Evolutionary conservation across 2,113 vertebrate genomes (phyloP), one percentile per base, ranked within the genome.

Genomic region (Bettongia penicillata): DNA sequence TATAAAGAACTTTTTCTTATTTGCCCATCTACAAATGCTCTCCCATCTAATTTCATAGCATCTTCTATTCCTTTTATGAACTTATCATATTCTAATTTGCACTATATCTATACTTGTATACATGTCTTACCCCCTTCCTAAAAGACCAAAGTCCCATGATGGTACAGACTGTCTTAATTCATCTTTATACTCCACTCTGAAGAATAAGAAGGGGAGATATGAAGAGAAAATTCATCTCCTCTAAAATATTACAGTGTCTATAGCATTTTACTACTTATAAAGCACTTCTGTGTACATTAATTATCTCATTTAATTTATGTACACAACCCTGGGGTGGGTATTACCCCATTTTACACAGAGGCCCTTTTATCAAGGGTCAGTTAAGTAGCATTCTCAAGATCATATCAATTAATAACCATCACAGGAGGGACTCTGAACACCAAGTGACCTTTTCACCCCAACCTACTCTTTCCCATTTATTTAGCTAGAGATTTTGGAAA

Each of bases 371-470:
- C 11, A 3, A 61, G 55, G 57, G 28, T 2, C 57, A 61, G 57
- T 31, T 61, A 61, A 31, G 2, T 61, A 61, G 9, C 57, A 31
- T 61, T 61, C 28, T 61, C 26, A 61, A 31, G 26, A 28, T 6
- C 57, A 31, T 3, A 31, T 31, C 28, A 61, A 31, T 61, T 61
- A 61, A 61, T 61, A 31, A 31, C 57, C 28, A 31, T 28, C 26
- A 96, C n/a, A 97, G 47, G 89, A 93, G 95, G 24, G 53, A 37
- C 57, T 61, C 26, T 68, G 57, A 37, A 68, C 9, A 68, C 26
- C 28, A 68, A 68, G 28, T 68, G 12, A 3, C 12, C 31, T 37
- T 68, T 68, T 37, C 28, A 31, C 57, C 57, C 28, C 11, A 37
- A 10, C 14, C 31, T 37, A 68, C 31, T 68, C 57, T 31, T 68